phyloP scores from a whole-genome alignment of 2,797 vertebrate genomes.

The Borostomias antarcticus region DNA sequence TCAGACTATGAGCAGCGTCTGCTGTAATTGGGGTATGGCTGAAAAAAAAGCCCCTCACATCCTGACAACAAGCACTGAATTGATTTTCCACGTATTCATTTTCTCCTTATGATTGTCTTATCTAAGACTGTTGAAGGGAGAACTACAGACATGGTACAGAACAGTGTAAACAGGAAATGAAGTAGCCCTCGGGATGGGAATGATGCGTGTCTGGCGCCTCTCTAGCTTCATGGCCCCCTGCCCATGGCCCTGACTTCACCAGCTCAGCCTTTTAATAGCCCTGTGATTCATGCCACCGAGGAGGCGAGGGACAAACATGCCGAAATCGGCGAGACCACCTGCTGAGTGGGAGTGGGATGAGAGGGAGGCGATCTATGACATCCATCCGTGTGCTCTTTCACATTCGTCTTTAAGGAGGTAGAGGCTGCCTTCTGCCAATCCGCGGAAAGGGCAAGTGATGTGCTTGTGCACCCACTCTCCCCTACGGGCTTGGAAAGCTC shows the following conservation, averaged over 20 bases:
- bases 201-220: too few relatives aligned
- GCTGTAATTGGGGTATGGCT: slow-evolving; percentile 49
- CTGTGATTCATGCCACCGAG: slow-evolving; percentile 51
- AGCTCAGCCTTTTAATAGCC: slow-evolving; percentile 40
- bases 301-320: slow-evolving; percentile 51
- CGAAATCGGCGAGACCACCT: slow-evolving; percentile 56
- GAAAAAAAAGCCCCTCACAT: slow-evolving; percentile 43
- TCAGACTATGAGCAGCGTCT: slow-evolving; percentile 34
- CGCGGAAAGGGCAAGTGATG: slow-evolving; percentile 49
- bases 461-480: slow-evolving; percentile 53
- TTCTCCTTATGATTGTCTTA: slow-evolving; percentile 1
- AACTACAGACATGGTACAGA: too few relatives aligned
- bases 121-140: background rate
- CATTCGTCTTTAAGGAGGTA: slow-evolving; percentile 58
- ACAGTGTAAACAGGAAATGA: too few relatives aligned
- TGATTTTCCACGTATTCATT: slow-evolving; percentile 61
- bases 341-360: slow-evolving; percentile 47
- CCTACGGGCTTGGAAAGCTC: slow-evolving; percentile 44
- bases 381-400: slow-evolving; percentile 57
- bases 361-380: slow-evolving; percentile 30
- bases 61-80: slow-evolving; percentile 47
- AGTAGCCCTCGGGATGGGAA: too few relatives aligned
- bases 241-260: slow-evolving; percentile 32
- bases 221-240: background rate
- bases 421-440: slow-evolving; percentile 55